Conservation (phyloP, 2,888 invertebrate genomes). For the Dolomedes plantarius region DNA sequence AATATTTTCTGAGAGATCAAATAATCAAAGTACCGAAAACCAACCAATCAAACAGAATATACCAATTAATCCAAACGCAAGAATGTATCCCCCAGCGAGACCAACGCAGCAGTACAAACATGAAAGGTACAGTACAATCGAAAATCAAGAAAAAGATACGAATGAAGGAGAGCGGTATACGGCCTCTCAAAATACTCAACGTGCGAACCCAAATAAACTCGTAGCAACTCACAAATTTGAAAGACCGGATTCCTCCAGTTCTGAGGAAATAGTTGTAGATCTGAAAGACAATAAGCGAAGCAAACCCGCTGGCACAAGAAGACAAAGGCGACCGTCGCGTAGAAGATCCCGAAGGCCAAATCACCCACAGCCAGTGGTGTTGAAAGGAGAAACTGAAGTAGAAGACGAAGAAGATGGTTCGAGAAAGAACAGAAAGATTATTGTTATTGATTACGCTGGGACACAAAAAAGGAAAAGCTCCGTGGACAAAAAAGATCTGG, state of each 20-base stretch:
- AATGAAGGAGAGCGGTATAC: too few relatives aligned
- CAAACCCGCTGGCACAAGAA: background rate
- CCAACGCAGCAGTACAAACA: too few relatives aligned
- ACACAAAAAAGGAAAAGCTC: conserved; percentile 35
- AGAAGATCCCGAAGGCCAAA: background rate
- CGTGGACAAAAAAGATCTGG: conserved; percentile 56
- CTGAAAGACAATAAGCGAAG: background rate
- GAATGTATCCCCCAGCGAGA: too few relatives aligned
- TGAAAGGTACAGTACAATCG: too few relatives aligned
- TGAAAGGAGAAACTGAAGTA: conserved; percentile 53
- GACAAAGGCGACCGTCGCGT: background rate
- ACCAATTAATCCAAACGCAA: too few relatives aligned
- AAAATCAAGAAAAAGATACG: too few relatives aligned
- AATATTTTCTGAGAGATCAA: too few relatives aligned
- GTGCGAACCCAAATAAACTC: background rate
- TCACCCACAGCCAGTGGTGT: conserved; percentile 29
- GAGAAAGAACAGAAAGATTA: conserved; percentile 60
- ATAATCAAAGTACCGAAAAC: too few relatives aligned
- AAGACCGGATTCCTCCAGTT: background rate
- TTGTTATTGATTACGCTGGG: conserved; percentile 62
- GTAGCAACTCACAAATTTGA: background rate
- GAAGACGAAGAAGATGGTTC: conserved; percentile 56
- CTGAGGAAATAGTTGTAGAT: conserved; percentile 31
- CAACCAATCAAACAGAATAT: too few relatives aligned
- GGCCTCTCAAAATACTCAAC: too few relatives aligned